These are phyloP conservation scores for Phthorimaea operculella DNA, from an alignment of 1,140 invertebrate genomes.

Conservation along the genomic window DNA sequence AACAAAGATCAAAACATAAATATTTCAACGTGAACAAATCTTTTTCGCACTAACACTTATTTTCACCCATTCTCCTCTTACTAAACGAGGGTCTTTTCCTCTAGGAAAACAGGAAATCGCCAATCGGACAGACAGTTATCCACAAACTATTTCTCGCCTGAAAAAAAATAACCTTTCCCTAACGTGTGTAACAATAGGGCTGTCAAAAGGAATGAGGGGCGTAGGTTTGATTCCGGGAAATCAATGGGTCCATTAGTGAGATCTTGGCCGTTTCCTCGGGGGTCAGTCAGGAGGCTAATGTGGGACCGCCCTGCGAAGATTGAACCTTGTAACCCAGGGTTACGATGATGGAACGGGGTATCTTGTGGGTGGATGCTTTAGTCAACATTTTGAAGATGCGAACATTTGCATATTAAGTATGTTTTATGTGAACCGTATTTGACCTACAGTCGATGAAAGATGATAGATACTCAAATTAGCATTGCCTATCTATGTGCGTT, in stretches of 20 bases:
- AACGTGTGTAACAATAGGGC: constrained; percentile 8
- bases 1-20: neutral
- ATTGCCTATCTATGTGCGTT: no score
- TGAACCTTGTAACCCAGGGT: constrained; percentile 25
- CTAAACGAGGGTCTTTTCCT: no score
- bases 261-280: constrained; percentile 28
- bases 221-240: constrained; percentile 30
- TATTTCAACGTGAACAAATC: neutral
- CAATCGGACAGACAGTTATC: constrained; percentile 4
- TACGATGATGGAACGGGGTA: neutral
- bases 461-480: no score
- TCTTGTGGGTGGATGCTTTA: neutral
- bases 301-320: constrained; percentile 27
- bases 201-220: constrained; percentile 12
- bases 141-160: neutral
- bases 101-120: no score
- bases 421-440: no score
- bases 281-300: constrained; percentile 32
- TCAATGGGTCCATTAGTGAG: constrained; percentile 36
- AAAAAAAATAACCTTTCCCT: constrained; percentile 9
- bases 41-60: neutral
- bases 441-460: no score
- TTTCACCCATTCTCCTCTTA: no score
- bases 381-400: no score
- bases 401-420: no score